A percentile compares a stretch with the other conserved stretches of the same genome.
Evolutionary conservation across 2,113 vertebrate species (phyloP).

Genomic region (Peromyscus leucopus): DNA sequence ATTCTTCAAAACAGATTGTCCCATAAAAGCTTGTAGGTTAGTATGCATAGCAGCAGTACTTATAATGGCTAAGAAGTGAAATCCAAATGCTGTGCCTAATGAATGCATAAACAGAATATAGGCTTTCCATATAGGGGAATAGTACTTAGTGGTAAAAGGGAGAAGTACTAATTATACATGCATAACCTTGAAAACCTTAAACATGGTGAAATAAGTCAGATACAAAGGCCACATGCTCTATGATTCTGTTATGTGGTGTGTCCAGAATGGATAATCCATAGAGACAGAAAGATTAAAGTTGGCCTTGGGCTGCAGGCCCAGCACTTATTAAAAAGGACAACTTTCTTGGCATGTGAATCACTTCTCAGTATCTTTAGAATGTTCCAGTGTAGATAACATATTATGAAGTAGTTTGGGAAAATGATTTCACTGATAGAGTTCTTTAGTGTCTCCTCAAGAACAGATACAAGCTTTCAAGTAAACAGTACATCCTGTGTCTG

Average conservation of each 20-base stretch:
- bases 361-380: neutral
- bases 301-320: neutral
- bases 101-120: constrained; percentile 40
- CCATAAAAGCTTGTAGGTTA: neutral
- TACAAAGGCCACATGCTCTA: neutral
- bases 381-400: neutral
- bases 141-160: constrained; percentile 39
- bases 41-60: constrained; percentile 29
- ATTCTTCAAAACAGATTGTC: neutral
- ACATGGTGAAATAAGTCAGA: constrained; percentile 12
- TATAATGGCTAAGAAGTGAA: constrained; percentile 28
- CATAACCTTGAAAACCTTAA: neutral
- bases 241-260: constrained; percentile 9
- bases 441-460: neutral
- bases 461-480: neutral
- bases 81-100: neutral
- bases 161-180: neutral
- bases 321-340: constrained; percentile 21
- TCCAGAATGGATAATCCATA: constrained; percentile 26
- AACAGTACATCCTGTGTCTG: constrained; percentile 36
- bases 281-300: constrained; percentile 38
- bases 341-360: constrained; percentile 44
- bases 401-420: constrained; percentile 47
- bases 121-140: neutral
- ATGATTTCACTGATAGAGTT: constrained; percentile 41